Evolutionary conservation across 2,888 invertebrate genomes (phyloP).

Genomic region (Nomada fucata): DNA sequence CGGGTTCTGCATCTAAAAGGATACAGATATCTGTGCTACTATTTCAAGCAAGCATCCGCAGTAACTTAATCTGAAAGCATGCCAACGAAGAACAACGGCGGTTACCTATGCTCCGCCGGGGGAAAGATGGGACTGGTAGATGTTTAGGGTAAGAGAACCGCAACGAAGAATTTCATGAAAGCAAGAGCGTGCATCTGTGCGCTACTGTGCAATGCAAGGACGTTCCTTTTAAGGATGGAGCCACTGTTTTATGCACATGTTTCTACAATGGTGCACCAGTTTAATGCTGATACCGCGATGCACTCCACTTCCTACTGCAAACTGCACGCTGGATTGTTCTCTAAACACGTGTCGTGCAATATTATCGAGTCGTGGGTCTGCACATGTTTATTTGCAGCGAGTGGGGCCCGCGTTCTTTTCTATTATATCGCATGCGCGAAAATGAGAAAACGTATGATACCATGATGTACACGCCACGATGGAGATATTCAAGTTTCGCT

Average conservation of each 20-base stretch:
- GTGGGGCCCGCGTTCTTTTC: constrained; percentile 4
- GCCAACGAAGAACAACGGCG: constrained; percentile 34
- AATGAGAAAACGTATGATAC: not conserved
- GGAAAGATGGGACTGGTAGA: constrained; percentile 63
- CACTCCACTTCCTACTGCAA: constrained; percentile 60
- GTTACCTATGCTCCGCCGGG: not conserved
- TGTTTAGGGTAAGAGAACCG: constrained; percentile 63
- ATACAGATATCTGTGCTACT: constrained; percentile 59
- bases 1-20: constrained; percentile 27
- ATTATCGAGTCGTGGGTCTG: constrained; percentile 60
- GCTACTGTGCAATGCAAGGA: constrained; percentile 67
- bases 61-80: constrained; percentile 64
- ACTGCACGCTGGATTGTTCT: constrained; percentile 54
- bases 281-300: constrained; percentile 63
- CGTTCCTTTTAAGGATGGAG: constrained; percentile 65
- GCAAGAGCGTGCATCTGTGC: constrained; percentile 63
- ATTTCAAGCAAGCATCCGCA: constrained; percentile 59
- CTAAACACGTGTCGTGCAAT: constrained; percentile 65
- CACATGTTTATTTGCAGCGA: constrained; percentile 54
- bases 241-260: constrained; percentile 64
- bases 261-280: constrained; percentile 65
- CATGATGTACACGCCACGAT: not conserved
- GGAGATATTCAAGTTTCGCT: not conserved
- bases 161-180: constrained; percentile 67
- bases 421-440: not conserved